Evolutionary conservation across 2,113 vertebrate species (phyloP).

Genomic region (Smithornis capensis): DNA sequence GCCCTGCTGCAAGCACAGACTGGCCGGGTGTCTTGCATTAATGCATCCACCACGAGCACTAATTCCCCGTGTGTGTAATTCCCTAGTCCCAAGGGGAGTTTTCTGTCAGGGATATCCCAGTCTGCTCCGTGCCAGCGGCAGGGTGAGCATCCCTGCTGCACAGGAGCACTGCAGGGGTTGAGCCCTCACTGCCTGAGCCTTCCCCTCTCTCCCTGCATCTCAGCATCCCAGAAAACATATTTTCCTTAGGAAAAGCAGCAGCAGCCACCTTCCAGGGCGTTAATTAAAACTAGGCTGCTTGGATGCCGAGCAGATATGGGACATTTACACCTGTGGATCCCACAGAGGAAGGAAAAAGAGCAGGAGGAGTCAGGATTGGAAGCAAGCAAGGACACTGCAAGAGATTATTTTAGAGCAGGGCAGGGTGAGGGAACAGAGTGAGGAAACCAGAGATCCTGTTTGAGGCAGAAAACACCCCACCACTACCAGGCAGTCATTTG

Average conservation of each 20-base stretch:
- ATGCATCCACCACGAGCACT: not conserved
- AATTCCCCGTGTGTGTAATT: not conserved
- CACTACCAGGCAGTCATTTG: fast-evolving
- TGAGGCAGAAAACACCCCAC: not conserved
- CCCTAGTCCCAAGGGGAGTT: not conserved
- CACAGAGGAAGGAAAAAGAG: not conserved
- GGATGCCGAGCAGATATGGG: not conserved
- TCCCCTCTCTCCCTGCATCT: not conserved
- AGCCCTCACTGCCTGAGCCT: not conserved
- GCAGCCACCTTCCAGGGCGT: not conserved
- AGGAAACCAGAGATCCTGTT: not conserved
- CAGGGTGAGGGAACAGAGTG: fast-evolving
- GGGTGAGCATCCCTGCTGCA: not conserved
- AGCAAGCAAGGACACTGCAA: not conserved
- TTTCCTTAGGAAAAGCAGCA: not conserved
- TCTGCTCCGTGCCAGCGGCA: not conserved
- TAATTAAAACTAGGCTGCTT: not conserved
- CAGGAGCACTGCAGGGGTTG: not conserved
- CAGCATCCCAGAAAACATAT: not conserved
- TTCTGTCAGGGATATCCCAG: not conserved
- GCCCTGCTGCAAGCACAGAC: not conserved
- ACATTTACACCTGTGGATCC: not conserved
- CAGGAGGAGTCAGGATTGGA: not conserved
- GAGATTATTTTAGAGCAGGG: not conserved
- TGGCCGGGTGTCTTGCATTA: not conserved